A percentile compares a stretch with the other conserved stretches of the same genome.
Conservation (phyloP, 64 coral and sea anemone species). For the Stichodactyla mertensii region DNA sequence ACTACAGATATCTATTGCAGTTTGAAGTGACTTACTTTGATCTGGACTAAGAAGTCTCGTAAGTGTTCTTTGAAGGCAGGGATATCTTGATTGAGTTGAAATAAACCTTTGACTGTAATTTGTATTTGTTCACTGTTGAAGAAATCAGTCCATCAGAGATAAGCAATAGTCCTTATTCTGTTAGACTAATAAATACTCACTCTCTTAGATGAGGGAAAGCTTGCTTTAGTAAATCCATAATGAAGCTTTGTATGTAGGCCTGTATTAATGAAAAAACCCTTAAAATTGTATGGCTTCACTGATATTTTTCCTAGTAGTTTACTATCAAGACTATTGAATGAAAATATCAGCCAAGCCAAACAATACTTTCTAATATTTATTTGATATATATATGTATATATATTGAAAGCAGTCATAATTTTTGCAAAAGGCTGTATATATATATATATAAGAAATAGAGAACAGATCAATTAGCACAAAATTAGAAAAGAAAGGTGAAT, state of each 20-base stretch:
- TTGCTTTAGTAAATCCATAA: conserved; percentile 78
- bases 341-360: no score
- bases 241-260: conserved; percentile 89
- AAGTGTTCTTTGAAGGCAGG: conserved; percentile 98
- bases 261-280: neutral
- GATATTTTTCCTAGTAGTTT: no score
- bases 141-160: neutral
- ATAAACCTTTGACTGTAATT: conserved; percentile 88
- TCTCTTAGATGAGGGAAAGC: conserved; percentile 96
- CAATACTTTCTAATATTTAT: no score
- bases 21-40: conserved; percentile 47
- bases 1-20: no score
- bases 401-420: no score
- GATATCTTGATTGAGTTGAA: conserved; percentile 96
- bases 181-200: conserved; percentile 49
- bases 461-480: neutral
- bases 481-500: no score
- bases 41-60: conserved; percentile 96
- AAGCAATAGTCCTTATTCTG: neutral
- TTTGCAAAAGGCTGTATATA: no score
- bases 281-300: no score
- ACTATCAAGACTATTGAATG: no score
- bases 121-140: conserved; percentile 76
- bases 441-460: no score
- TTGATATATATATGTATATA: no score